These are phyloP conservation scores for Lamellibrachia satsuma DNA, from an alignment of 2,888 invertebrate species.

Conservation along the genomic window DNA sequence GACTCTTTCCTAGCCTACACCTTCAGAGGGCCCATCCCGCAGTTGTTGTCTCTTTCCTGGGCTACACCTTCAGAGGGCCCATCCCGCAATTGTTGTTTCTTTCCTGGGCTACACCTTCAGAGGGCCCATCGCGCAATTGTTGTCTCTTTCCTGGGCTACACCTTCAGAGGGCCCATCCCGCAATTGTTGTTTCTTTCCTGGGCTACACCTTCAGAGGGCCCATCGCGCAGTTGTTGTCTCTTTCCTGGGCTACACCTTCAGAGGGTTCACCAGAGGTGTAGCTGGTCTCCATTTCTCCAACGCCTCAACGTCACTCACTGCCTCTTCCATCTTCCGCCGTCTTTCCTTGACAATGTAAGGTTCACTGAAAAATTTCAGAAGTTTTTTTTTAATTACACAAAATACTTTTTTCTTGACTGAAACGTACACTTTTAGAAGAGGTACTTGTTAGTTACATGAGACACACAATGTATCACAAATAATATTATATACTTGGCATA, in stretches of 20 bases:
- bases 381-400: neutral
- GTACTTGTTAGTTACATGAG: no score
- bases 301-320: conserved; percentile 9
- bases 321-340: neutral
- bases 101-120: neutral
- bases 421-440: no score
- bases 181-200: neutral
- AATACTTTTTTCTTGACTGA: neutral
- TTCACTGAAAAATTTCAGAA: neutral
- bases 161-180: no score
- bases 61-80: neutral
- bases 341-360: neutral
- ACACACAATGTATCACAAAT: no score
- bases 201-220: neutral
- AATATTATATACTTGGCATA: no score
- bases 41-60: neutral
- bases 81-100: neutral
- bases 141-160: neutral
- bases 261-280: conserved; percentile 17
- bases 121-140: no score
- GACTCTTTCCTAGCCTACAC: neutral
- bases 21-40: no score
- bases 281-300: conserved; percentile 27
- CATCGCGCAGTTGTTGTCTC: neutral
- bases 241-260: neutral